These are phyloP conservation scores for Pangasius djambal DNA, from an alignment of 2,797 vertebrate genomes.

Conservation along the genomic window DNA sequence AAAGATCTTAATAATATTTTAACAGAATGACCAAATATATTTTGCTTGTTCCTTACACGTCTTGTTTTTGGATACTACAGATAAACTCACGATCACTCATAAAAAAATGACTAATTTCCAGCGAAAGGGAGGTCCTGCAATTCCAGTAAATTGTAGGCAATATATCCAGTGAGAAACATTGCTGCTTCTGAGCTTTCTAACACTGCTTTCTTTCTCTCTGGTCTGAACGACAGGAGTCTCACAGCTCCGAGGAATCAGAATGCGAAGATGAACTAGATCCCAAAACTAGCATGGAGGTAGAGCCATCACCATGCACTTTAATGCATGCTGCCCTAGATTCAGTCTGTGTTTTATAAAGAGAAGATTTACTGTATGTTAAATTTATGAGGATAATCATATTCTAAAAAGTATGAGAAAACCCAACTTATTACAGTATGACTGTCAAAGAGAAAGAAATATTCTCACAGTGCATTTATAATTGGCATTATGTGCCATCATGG, in stretches of 20 bases:
- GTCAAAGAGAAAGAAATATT: neutral
- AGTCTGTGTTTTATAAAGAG: conserved; percentile 7
- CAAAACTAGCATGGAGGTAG: conserved; percentile 99
- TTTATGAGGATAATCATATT: neutral
- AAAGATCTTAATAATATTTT: neutral
- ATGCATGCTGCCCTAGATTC: conserved; percentile 49
- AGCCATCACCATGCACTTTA: conserved; percentile 41
- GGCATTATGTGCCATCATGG: neutral
- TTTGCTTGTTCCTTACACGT: neutral
- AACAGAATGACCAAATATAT: neutral
- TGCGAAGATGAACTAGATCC: conserved; percentile 97
- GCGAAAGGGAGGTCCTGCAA: neutral
- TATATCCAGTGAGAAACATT: neutral
- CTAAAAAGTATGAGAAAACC: neutral
- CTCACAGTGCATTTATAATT: neutral
- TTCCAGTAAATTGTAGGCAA: neutral
- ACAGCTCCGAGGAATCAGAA: conserved; percentile 97
- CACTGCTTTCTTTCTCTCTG: conserved; percentile 62
- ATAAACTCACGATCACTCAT: neutral
- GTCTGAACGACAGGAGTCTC: conserved; percentile 86
- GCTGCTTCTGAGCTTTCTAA: conserved; percentile 49
- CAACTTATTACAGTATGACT: neutral
- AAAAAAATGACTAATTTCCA: neutral
- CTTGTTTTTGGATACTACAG: neutral
- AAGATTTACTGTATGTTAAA: neutral